phyloP scores from a whole-genome alignment of 2,888 invertebrate genomes.

The Timandra comae region DNA sequence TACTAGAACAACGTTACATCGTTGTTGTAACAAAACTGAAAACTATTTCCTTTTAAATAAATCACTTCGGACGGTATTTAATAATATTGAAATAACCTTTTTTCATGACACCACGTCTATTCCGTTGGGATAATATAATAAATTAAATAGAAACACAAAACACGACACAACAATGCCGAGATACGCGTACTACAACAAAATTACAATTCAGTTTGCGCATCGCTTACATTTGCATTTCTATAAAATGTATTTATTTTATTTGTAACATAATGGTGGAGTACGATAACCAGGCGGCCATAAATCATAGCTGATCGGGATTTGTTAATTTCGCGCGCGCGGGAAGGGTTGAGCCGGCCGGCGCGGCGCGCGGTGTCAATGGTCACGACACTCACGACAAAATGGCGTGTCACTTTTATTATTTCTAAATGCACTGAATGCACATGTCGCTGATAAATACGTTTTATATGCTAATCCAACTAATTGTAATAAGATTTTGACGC shows the following conservation, averaged over 20 bases:
- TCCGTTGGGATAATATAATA: background rate
- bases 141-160: constrained; percentile 13
- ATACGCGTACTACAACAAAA: constrained; percentile 14
- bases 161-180: constrained; percentile 16
- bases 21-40: constrained; percentile 5
- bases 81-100: no score
- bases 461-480: constrained; percentile 67
- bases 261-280: constrained; percentile 31
- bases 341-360: constrained; percentile 13
- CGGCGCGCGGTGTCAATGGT: constrained; percentile 17
- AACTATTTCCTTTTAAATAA: background rate
- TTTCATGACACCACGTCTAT: no score
- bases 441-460: constrained; percentile 60
- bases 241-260: constrained; percentile 23
- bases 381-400: constrained; percentile 16
- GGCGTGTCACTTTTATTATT: constrained; percentile 23
- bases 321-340: constrained; percentile 45
- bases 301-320: constrained; percentile 67
- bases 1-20: no score
- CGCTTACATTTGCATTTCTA: constrained; percentile 25
- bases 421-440: constrained; percentile 49
- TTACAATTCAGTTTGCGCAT: constrained; percentile 19
- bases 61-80: no score
- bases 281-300: constrained; percentile 54
- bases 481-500: constrained; percentile 62